A percentile compares a stretch with the other conserved stretches of the same genome.
Conservation (phyloP, 2,797 vertebrate species). For the Scolopax bukidnonensis region DNA sequence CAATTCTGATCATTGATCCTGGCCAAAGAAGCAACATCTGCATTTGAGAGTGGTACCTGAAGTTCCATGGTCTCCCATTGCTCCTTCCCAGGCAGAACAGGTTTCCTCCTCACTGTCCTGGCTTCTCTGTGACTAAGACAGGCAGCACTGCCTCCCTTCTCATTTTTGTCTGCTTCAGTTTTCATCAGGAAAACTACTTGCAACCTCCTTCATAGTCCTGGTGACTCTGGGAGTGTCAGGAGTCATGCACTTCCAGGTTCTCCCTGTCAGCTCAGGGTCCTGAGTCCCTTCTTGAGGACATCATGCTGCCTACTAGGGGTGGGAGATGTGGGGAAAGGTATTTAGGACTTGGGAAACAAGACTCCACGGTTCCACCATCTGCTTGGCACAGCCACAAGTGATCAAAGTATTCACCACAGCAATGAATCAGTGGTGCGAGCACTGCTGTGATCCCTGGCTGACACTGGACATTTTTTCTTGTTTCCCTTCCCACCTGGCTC, state of each 20-base stretch:
- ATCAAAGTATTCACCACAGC: not conserved
- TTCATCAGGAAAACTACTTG: not conserved
- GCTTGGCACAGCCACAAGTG: not conserved
- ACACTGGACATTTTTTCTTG: not conserved
- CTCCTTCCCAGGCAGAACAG: not conserved
- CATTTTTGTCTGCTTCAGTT: not conserved
- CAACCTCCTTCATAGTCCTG: not conserved
- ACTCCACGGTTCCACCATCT: not conserved
- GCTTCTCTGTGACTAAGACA: not conserved
- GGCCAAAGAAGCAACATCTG: not conserved
- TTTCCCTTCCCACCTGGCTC: not conserved
- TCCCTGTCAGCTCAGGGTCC: not conserved
- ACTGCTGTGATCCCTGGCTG: not conserved
- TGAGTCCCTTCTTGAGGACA: not conserved
- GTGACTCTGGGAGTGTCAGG: fast-evolving
- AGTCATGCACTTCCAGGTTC: not conserved
- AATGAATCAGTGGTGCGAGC: not conserved
- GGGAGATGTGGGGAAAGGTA: not conserved
- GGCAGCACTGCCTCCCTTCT: not conserved
- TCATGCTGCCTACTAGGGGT: not conserved
- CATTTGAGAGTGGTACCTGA: not conserved
- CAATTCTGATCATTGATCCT: fast-evolving
- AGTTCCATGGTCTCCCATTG: not conserved
- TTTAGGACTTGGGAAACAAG: not conserved
- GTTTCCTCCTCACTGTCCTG: not conserved